Conservation (phyloP, 2,113 vertebrate genomes). For the Calyptommatus sinebrachiatus region DNA sequence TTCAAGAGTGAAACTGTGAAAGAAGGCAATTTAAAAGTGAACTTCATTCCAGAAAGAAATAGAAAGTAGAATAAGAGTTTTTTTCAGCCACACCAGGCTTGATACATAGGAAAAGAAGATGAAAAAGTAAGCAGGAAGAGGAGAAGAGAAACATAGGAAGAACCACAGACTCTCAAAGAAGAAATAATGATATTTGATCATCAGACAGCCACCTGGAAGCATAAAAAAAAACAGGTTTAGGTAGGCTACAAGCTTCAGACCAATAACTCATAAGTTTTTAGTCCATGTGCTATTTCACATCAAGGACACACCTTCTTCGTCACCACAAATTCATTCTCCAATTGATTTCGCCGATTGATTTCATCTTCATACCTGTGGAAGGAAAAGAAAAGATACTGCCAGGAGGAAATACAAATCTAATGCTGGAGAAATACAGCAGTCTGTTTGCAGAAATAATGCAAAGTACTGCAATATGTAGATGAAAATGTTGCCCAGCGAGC, state of each 20-base stretch:
- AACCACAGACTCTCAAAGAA: neutral
- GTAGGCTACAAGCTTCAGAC: too few relatives aligned
- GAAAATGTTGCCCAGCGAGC: too few relatives aligned
- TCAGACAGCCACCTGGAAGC: neutral
- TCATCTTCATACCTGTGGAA: constrained; percentile 70
- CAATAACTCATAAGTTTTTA: too few relatives aligned
- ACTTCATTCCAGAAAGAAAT: too few relatives aligned
- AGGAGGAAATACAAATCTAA: neutral
- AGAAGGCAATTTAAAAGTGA: neutral
- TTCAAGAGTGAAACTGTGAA: neutral
- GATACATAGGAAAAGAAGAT: neutral
- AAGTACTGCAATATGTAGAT: too few relatives aligned
- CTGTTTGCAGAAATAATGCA: too few relatives aligned
- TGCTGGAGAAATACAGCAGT: neutral
- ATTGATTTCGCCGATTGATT: constrained; percentile 50
- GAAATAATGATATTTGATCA: too few relatives aligned
- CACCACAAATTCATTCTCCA: constrained; percentile 74
- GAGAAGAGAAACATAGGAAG: neutral
- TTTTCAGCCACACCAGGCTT: neutral
- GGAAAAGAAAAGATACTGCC: neutral
- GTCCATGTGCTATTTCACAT: too few relatives aligned
- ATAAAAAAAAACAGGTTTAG: neutral
- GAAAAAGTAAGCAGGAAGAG: neutral
- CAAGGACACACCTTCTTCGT: constrained; percentile 67
- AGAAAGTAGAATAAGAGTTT: neutral